Evolutionary conservation across 92 coral and sea anemone genomes (phyloP), one percentile per base, ranked within the genome.

Genomic region (Bergia sp.): DNA sequence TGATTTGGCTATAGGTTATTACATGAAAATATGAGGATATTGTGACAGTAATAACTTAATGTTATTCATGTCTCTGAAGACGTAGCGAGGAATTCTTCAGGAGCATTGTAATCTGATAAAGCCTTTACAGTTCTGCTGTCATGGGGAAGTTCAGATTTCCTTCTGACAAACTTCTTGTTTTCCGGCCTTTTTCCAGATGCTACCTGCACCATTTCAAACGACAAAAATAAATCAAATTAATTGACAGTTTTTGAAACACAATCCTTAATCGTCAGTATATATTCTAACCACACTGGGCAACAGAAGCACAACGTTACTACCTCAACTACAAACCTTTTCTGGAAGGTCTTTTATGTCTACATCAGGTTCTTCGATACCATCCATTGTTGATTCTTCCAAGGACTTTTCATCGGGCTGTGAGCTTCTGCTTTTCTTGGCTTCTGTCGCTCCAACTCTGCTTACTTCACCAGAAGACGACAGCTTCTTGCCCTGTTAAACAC

Each of bases 111-210:
- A 73, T 90, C 93, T 76, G 94, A 89, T 2, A 95, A 91, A 36
- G 96, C 98, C 82, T 92, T 95, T 4, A 91, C 98, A 78, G 98
- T 95, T 73, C 92, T 85, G 10, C 94, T 74, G 88, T 97, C 99
- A 47, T 94, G 95, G 12, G 99, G 99, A 15, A 97, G 94, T 89
- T 97, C 99, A 0, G 98, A 97, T 94, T 97, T 97, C 91, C 96
- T 93, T 79, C 98, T 91, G 49, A 94, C 95, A 82, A 93, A 94
- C 90, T 94, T 97, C 80, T 93, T 92, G 79, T 94, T 93, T 89
- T 89, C 93, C 58, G 92, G 96, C 80, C 86, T 95, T 89, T 89
- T 95, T 15, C 89, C 89, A 57, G 87, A 8, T 37, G 50, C 15
- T 76, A 57, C 88, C 92, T 92, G 40, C 3, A 37, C 10, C 49